Evolutionary conservation across 2,113 vertebrate species (phyloP).

Genomic region (Spheniscus mendiculus): DNA sequence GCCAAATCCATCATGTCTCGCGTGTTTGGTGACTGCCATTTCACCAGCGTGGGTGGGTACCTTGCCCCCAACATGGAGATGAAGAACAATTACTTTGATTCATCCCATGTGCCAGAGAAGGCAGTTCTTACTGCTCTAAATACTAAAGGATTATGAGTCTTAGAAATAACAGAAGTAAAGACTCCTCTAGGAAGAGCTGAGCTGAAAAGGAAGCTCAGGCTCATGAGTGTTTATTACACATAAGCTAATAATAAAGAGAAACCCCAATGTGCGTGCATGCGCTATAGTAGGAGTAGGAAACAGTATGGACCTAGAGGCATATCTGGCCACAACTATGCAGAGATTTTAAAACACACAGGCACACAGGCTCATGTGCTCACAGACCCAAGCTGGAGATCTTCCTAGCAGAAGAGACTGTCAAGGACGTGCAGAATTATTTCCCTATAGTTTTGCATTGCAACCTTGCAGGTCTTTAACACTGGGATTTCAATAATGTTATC

Average conservation of each 20-base stretch:
- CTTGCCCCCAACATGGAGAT: neutral
- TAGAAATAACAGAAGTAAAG: neutral
- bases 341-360: neutral
- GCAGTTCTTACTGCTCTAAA: neutral
- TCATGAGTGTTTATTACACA: neutral
- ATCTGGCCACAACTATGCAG: neutral
- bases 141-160: neutral
- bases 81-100: neutral
- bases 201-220: neutral
- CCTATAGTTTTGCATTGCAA: neutral
- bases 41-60: neutral
- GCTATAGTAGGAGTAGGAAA: neutral
- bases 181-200: neutral
- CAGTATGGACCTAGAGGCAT: neutral
- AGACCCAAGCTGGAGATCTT: neutral
- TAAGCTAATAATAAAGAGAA: neutral
- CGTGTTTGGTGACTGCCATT: neutral
- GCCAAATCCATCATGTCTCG: neutral
- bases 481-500: neutral
- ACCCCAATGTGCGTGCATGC: rapidly evolving
- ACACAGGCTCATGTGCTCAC: neutral
- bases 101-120: neutral
- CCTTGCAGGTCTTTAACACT: neutral
- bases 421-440: neutral
- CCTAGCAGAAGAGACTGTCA: neutral